Evolutionary conservation across 2,888 invertebrate species (phyloP), one percentile per base, ranked within the genome.

Genomic region (Lagria hirta): DNA sequence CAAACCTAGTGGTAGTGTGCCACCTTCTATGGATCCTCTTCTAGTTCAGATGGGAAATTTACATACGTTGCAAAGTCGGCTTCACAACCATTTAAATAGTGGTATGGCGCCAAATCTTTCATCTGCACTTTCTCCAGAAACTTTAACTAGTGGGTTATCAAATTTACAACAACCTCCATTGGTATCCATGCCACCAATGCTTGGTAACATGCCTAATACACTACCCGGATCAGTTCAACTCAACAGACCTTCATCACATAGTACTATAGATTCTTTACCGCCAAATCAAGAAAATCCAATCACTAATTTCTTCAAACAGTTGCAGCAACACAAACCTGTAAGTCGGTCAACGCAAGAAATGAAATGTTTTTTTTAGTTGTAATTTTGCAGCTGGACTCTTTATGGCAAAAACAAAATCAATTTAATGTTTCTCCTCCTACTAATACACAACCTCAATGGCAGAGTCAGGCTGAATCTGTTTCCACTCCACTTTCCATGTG

Each of bases 11-110:
- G 57, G 60, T 26, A 55, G 52, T 35, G 49, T 66, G 34, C 60
- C 61, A 20, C 57, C 64, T 14, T 60, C 66, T n/a, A 59, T 76
- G 27, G 77, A 78, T 62, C 75, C 77, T 3, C 61, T 77, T 20
- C 75, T 77, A 28, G 73, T 75, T 38, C 77, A 78, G 50, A 75
- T 78, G 73, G 73, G 74, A 22, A 73, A 73, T 13, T 65, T 76
- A 36, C 73, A 74, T 43, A 58, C 65, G 12, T 64, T 74, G 43
- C 48, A 66, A 58, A 48, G 65, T 65, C 58, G 69, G 16, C 32
- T 61, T 11, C 52, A 60, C 7, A 56, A 53, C 27, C 53, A 55
- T 28, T 17, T 60, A 34, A 60, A 57, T 1, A 43, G 51, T 4
- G 55, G 53, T 1, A 57, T 55, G 13, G 33, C 49, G n/a, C 44